These are phyloP conservation scores for Puntigrus tetrazona DNA, from an alignment of 2,113 vertebrate species.

Conservation along the genomic window DNA sequence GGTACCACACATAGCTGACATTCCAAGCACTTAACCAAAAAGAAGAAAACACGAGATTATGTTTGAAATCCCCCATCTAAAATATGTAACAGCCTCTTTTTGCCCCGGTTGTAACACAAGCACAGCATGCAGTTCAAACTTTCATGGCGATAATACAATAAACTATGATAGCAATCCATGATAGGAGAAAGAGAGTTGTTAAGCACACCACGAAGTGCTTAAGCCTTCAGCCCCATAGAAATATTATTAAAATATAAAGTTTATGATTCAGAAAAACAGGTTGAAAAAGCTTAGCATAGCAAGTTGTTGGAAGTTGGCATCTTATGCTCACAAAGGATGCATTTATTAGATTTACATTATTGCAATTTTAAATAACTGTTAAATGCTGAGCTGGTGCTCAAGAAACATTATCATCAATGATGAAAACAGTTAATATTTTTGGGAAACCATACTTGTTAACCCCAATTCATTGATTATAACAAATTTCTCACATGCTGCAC, in stretches of 20 bases:
- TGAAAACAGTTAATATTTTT: too few relatives aligned
- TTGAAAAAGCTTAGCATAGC: too few relatives aligned
- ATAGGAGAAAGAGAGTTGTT: not conserved
- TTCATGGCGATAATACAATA: not conserved
- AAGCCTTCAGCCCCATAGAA: not conserved
- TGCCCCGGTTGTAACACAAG: not conserved
- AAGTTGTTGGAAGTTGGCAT: too few relatives aligned
- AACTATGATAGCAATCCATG: not conserved
- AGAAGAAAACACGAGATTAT: not conserved
- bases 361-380: not conserved
- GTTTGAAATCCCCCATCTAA: not conserved
- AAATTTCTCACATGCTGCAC: not conserved
- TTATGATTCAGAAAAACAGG: too few relatives aligned
- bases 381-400: too few relatives aligned
- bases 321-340: too few relatives aligned
- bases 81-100: not conserved
- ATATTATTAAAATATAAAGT: not conserved
- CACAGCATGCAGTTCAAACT: not conserved
- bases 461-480: not conserved
- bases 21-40: constrained; percentile 35
- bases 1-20: constrained; percentile 52
- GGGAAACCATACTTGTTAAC: too few relatives aligned
- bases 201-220: not conserved
- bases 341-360: too few relatives aligned
- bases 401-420: too few relatives aligned